phyloP scores from a whole-genome alignment of 2,888 invertebrate species.

The Andricus curvator region DNA sequence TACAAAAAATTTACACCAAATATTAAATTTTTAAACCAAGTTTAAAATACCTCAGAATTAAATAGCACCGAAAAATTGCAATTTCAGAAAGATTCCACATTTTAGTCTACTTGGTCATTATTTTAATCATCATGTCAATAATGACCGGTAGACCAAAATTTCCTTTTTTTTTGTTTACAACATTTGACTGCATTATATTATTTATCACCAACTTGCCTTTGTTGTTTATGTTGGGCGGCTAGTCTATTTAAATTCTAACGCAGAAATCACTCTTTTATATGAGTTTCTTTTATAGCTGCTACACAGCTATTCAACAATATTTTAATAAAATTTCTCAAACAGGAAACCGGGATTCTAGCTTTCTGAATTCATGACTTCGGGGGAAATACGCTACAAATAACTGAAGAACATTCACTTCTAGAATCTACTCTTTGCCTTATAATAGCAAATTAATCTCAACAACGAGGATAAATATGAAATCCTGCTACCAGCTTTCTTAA shows the following conservation, averaged over 20 bases:
- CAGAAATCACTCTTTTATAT: background rate
- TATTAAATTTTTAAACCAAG: no score
- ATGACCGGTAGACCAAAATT: no score
- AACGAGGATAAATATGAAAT: background rate
- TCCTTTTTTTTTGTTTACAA: background rate
- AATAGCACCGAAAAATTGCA: background rate
- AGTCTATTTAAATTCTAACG: background rate
- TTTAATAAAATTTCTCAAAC: constrained; percentile 39
- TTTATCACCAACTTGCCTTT: background rate
- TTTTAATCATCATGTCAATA: no score
- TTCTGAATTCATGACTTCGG: background rate
- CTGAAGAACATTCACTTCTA: background rate
- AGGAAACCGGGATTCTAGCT: constrained; percentile 33
- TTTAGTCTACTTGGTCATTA: background rate
- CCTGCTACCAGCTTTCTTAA: background rate
- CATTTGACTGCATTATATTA: background rate
- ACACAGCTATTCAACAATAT: constrained; percentile 29
- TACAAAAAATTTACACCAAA: background rate
- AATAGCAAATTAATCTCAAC: background rate
- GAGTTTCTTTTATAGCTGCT: background rate
- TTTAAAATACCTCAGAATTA: background rate
- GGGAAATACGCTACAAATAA: background rate
- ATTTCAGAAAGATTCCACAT: background rate
- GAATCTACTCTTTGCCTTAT: background rate
- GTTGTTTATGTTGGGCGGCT: background rate